Base-by-base conservation (phyloP, 2,888 invertebrate species). In the Acrocyrtus sp. region DNA sequence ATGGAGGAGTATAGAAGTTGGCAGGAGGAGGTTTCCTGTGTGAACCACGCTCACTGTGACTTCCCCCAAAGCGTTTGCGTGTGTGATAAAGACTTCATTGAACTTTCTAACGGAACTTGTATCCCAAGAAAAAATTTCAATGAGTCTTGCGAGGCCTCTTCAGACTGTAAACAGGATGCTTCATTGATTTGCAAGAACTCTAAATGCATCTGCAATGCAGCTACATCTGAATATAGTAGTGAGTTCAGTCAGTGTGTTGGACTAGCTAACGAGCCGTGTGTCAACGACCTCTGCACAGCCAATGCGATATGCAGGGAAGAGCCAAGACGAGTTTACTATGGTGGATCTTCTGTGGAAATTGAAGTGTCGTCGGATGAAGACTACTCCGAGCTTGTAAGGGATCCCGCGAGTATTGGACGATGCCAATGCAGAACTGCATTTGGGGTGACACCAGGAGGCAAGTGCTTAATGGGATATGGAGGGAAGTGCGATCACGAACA, bases 41-140 rank as follows among this genome's bases (percentile, higher is more conserved):
- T 75, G 3, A 45, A 15, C n/a, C 39, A 75, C 45, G 47, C 75
- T 3, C 43, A 54, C 6, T 75, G 75, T 47, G 43, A 67, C 21
- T 29, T 43, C 8, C 17, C 70, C 15, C 24, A 58, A 34, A 65
- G 69, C 3, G 34, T 72, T 17, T 75, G 75, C 21, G 56, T 48
- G 15, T 75, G 75, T 34, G 51, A 68, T 41, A 50, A 39, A 8
- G 58, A 62, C 39, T 72, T 54, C 29, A 65, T 68, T 19, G 75
- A 75, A 41, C 47, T 69, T 1, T 19, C 62, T 1, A 69, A 72
- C 26, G 75, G 75, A 26, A 67, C 60, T 8, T 75, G 75, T 39
- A 53, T 65, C n/a, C 56, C 68, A 3, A 72, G 63, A 43, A 60
- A 54, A 48, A 54, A 22, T 26, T 48, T 27, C 22, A 47, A 43